Evolutionary conservation across 1,140 invertebrate species (phyloP).

Genomic region (Drosophila bocki): DNA sequence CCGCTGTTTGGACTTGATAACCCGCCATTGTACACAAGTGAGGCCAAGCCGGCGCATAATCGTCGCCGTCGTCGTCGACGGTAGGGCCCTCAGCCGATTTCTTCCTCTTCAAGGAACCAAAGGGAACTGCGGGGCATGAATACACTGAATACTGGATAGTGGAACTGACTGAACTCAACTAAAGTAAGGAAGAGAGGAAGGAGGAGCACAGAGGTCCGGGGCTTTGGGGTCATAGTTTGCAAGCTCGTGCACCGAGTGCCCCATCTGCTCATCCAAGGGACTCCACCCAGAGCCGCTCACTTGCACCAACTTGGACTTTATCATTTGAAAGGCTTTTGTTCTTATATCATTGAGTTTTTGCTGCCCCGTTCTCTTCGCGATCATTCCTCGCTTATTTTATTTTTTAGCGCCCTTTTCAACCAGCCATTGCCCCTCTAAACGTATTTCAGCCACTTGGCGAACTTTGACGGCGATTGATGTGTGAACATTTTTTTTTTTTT

Average conservation of each 20-base stretch:
- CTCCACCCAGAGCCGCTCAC: conserved; percentile 20
- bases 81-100: conserved; percentile 42
- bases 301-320: conserved; percentile 27
- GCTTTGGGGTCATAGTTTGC: conserved; percentile 46
- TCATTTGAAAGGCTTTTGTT: conserved; percentile 53
- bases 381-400: conserved; percentile 15
- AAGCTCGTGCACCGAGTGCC: conserved; percentile 22
- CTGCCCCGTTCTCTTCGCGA: conserved; percentile 15
- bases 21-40: conserved; percentile 80
- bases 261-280: conserved; percentile 21
- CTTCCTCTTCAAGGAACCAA: conserved; percentile 20
- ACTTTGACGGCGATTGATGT: conserved; percentile 59
- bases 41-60: conserved; percentile 76
- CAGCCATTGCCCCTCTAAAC: conserved; percentile 1
- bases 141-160: conserved; percentile 18
- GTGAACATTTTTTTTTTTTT: conserved; percentile 44
- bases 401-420: background rate
- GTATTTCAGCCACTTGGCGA: conserved; percentile 40
- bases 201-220: background rate
- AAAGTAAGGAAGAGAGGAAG: background rate
- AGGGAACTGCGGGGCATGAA: conserved; percentile 6
- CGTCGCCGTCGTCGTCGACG: conserved; percentile 54
- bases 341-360: conserved; percentile 34
- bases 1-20: conserved; percentile 77
- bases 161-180: conserved; percentile 6